Conservation (phyloP, 64 coral and sea anemone species). For the Catalaphyllia jardinei region DNA sequence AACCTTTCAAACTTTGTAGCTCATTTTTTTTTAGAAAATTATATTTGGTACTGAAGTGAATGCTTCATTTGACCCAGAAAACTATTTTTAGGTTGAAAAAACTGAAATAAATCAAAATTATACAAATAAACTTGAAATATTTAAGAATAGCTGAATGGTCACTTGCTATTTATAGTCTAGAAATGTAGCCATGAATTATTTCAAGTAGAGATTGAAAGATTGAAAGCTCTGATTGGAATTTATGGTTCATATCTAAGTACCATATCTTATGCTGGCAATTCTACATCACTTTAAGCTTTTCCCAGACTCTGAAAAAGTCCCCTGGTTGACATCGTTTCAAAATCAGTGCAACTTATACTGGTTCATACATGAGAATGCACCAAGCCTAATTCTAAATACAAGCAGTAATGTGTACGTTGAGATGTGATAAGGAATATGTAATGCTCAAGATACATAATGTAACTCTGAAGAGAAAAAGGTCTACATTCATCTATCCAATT, state of each 20-base stretch:
- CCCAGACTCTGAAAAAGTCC: too few species aligned
- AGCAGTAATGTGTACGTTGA: not conserved
- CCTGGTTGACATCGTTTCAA: too few species aligned
- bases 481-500: not conserved
- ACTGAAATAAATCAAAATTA: not conserved
- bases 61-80: not conserved
- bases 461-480: not conserved
- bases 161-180: not conserved
- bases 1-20: not conserved
- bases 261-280: too few species aligned
- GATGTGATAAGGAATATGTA: not conserved
- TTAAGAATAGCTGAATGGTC: not conserved
- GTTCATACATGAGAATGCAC: slow-evolving; percentile 27
- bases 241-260: too few species aligned
- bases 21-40: not conserved
- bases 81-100: not conserved
- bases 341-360: too few species aligned
- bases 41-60: not conserved
- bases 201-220: too few species aligned
- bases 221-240: too few species aligned
- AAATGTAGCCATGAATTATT: not conserved
- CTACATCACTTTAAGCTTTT: too few species aligned
- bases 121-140: not conserved
- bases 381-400: not conserved
- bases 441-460: not conserved